Evolutionary conservation across 2,797 vertebrate species (phyloP), one percentile per base, ranked within the genome.

Genomic region (Chelidonichthys spinosus): DNA sequence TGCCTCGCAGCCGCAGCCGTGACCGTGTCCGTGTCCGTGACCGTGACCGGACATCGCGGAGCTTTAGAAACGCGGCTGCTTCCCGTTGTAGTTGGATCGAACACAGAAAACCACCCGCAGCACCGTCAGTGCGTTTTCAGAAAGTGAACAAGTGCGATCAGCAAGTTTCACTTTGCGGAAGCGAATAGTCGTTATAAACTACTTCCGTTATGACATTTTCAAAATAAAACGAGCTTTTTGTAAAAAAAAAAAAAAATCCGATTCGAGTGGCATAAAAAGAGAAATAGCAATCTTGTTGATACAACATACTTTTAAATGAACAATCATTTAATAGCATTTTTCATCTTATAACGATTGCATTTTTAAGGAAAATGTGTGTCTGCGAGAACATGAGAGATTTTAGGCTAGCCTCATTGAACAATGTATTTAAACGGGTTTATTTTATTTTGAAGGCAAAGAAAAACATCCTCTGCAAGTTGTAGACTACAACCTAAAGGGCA

Each of bases 21-120:
- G 80, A 0, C 94, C 91, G 82, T 95, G 95, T 0, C 82, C 94
- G 82, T 95, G 95, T 0, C 82, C 94, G 32, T 96, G 95, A 0
- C 92, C 85, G 87, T 95, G 94, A 0, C 94, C 94, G 50, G 95
- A 94, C 95, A 96, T 95, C 1, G 37, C 75, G 62, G 68, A 61
- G 52, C 11, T 63, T 6, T 25, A 68, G 35, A 1, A 9, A 25
- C 25, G 25, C 25, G 32, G 58, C 3, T 0, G 14, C n/a, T 46
- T 39, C 55, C 11, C 0, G 35, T 58, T 37, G 47, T 32, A 25
- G n/a, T 9, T 7, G 3, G 62, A 4, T 8, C 11, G 0, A 42
- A 9, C 11, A 54, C 0, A 40, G 11, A 10, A 4, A 6, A 5
- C 14, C 3, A 4, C 2, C 2, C 14, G 50, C 18, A 1, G 11